A percentile compares a stretch with the other conserved stretches of the same genome.
Evolutionary conservation across 2,113 vertebrate genomes (phyloP).

Genomic region (Chionomys nivalis): DNA sequence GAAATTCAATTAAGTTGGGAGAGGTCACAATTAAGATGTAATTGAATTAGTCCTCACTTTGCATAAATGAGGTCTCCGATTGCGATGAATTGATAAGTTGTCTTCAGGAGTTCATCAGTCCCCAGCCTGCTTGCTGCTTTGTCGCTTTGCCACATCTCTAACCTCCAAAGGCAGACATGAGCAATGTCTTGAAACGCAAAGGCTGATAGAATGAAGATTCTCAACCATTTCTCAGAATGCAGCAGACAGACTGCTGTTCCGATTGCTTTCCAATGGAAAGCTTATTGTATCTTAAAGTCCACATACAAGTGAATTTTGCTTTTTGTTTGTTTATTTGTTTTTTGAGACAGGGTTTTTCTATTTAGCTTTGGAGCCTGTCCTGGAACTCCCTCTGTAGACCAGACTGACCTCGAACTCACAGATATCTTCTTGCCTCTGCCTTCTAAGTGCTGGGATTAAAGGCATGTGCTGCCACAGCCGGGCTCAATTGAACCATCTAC

Average conservation of each 20-base stretch:
- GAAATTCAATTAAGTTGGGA: slow-evolving; percentile 77
- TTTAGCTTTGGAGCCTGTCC: too few relatives aligned
- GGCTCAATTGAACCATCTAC: too few relatives aligned
- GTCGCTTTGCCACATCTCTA: slow-evolving; percentile 56
- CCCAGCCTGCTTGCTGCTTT: slow-evolving; percentile 38
- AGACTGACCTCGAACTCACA: too few relatives aligned
- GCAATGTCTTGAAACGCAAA: slow-evolving; percentile 61
- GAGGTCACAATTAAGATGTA: slow-evolving; percentile 69
- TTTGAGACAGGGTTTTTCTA: too few relatives aligned
- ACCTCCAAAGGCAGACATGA: background rate
- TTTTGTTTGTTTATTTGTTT: too few relatives aligned
- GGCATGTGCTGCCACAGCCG: too few relatives aligned
- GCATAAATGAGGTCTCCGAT: slow-evolving; percentile 76
- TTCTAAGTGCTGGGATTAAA: too few relatives aligned
- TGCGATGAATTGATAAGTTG: slow-evolving; percentile 68
- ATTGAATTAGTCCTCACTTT: slow-evolving; percentile 78
- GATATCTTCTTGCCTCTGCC: too few relatives aligned
- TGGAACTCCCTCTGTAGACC: too few relatives aligned
- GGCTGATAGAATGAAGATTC: background rate
- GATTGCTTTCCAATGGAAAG: background rate
- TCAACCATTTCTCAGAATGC: slow-evolving; percentile 52
- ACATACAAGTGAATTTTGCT: background rate
- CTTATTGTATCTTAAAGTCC: background rate
- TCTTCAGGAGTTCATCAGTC: slow-evolving; percentile 63
- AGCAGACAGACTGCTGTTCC: background rate